Conservation (phyloP, 2,113 vertebrate genomes). For the Spheniscus mendiculus region DNA sequence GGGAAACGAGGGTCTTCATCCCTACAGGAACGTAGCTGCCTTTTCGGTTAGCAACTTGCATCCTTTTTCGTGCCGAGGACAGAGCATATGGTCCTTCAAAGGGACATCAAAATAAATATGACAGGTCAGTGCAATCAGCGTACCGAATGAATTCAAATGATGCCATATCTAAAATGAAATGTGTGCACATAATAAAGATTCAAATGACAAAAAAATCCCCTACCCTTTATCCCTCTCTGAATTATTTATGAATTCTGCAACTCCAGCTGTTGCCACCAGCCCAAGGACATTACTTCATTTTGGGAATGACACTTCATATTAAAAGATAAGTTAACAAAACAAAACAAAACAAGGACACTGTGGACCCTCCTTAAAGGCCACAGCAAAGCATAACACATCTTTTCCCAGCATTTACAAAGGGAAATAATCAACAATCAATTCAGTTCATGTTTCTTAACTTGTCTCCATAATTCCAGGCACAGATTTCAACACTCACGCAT, state of each 20-base stretch:
- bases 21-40: not conserved
- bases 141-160: conserved; percentile 52
- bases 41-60: not conserved
- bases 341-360: not conserved
- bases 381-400: not conserved
- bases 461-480: not conserved
- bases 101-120: conserved; percentile 60
- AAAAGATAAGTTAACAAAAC: conserved; percentile 15
- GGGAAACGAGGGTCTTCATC: not conserved
- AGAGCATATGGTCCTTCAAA: conserved; percentile 62
- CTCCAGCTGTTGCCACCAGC: conserved; percentile 63
- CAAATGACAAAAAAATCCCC: conserved; percentile 4
- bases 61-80: not conserved
- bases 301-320: conserved; percentile 35
- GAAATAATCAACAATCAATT: not conserved
- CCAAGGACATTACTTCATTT: conserved; percentile 59
- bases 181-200: conserved; percentile 55
- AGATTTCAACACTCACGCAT: not conserved
- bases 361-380: not conserved
- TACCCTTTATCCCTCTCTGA: conserved; percentile 42
- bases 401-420: not conserved
- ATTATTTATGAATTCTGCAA: conserved; percentile 59
- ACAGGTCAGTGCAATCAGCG: conserved; percentile 57
- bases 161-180: conserved; percentile 45
- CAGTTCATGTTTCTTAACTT: not conserved